Evolutionary conservation across 2,888 invertebrate species (phyloP).

Genomic region (Neoascia interrupta): DNA sequence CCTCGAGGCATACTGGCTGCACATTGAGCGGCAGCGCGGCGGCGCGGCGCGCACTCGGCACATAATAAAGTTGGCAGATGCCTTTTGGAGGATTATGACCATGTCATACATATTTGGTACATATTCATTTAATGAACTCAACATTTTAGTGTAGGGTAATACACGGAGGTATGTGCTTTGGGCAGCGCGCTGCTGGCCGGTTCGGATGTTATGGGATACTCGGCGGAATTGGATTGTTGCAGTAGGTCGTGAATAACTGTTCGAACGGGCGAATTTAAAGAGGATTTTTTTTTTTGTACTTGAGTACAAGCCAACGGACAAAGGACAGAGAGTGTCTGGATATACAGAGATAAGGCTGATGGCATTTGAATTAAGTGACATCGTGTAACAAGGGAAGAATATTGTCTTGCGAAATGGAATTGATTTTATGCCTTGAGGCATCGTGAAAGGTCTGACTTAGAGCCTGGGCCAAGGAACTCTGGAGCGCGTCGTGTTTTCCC

Average conservation of each 20-base stretch:
- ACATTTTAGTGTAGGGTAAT: constrained; percentile 25
- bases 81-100: constrained; percentile 68
- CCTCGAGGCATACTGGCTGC: constrained; percentile 43
- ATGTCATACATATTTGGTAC: constrained; percentile 68
- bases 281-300: no score
- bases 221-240: constrained; percentile 10
- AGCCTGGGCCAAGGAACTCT: no score
- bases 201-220: constrained; percentile 9
- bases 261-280: constrained; percentile 18
- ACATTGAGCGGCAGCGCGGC: background rate
- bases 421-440: no score
- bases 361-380: constrained; percentile 59
- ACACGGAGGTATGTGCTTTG: background rate
- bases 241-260: constrained; percentile 57
- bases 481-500: no score
- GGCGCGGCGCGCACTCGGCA: constrained; percentile 28
- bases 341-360: constrained; percentile 54
- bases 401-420: no score
- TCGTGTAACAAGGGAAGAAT: no score
- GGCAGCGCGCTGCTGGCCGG: no score
- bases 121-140: constrained; percentile 69
- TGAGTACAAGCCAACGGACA: constrained; percentile 14
- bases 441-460: no score
- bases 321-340: background rate
- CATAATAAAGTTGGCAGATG: constrained; percentile 69